Conservation (phyloP, 1,140 invertebrate species). For the Bombus breviceps region DNA sequence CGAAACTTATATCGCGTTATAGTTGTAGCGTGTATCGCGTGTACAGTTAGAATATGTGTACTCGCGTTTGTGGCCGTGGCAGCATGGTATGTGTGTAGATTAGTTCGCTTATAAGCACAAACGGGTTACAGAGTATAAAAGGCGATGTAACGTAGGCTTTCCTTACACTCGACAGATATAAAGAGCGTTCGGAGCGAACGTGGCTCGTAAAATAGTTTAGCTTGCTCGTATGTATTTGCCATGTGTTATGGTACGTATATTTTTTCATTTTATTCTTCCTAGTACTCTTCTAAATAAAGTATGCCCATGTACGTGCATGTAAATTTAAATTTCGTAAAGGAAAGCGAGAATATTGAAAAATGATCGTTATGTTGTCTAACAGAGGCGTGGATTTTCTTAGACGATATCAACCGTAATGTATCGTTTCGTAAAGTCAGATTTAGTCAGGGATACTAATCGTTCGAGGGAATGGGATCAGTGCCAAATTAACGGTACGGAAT, state of each 20-base stretch:
- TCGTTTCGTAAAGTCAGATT: neutral
- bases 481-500: neutral
- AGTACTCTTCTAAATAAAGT: neutral
- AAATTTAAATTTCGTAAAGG: neutral
- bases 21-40: neutral
- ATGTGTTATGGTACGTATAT: neutral
- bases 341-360: neutral
- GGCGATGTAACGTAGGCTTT: constrained; percentile 1
- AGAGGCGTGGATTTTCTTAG: neutral
- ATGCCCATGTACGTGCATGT: no score
- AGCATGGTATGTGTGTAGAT: neutral
- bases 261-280: neutral
- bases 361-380: neutral
- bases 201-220: neutral
- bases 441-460: neutral
- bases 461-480: neutral
- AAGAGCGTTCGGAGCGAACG: constrained; percentile 7
- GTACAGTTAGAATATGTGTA: neutral
- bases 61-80: neutral
- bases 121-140: constrained; percentile 22
- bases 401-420: no score
- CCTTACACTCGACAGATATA: constrained; percentile 24
- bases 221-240: neutral
- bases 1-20: neutral
- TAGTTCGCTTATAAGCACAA: constrained; percentile 20